Conservation (phyloP, 2,888 invertebrate genomes). For the Cryptocephalus primarius region DNA sequence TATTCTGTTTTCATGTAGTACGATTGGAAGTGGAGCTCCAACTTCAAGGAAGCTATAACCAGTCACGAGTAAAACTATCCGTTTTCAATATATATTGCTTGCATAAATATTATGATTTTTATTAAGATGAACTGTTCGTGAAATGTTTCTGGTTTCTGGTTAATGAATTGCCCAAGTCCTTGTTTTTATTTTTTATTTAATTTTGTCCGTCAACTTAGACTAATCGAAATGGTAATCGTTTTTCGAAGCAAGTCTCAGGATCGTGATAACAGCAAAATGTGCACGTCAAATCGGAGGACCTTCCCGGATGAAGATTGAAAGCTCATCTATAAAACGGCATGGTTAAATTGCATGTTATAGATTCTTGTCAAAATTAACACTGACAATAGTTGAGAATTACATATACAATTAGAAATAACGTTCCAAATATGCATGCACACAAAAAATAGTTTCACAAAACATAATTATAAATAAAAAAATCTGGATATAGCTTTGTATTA, state of each 20-base stretch:
- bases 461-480: too few species aligned
- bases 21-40: slow-evolving; percentile 93
- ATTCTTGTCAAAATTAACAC: too few species aligned
- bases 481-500: too few species aligned
- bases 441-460: too few species aligned
- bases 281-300: too few species aligned
- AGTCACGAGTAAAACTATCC: slow-evolving; percentile 68
- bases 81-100: slow-evolving; percentile 34
- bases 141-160: slow-evolving; percentile 40
- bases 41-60: slow-evolving; percentile 94
- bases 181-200: slow-evolving; percentile 16
- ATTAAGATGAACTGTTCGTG: slow-evolving; percentile 31
- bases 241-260: background rate
- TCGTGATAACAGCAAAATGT: background rate
- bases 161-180: slow-evolving; percentile 29
- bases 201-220: background rate
- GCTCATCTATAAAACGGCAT: too few species aligned
- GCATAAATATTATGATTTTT: slow-evolving; percentile 20
- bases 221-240: background rate
- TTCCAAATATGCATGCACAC: too few species aligned
- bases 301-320: too few species aligned
- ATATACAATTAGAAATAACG: too few species aligned
- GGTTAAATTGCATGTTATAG: too few species aligned
- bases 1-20: slow-evolving; percentile 46
- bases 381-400: too few species aligned